These are phyloP conservation scores for Cervus canadensis DNA, from an alignment of 2,113 vertebrate species.

Conservation along the genomic window DNA sequence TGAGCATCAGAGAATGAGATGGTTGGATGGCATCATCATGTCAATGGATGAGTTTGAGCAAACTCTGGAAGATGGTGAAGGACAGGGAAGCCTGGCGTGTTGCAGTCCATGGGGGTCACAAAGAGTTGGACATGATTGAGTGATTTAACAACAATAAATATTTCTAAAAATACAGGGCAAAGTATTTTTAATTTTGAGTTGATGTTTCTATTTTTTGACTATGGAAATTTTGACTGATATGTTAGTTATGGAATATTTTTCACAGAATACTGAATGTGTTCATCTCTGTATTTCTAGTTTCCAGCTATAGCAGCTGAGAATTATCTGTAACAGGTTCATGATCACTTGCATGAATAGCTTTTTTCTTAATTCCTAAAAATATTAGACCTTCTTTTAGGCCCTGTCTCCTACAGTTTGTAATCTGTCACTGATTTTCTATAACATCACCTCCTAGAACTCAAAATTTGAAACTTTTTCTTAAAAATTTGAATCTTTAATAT, in stretches of 20 bases:
- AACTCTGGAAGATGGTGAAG: rapidly evolving
- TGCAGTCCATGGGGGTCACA: background rate
- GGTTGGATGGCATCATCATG: background rate
- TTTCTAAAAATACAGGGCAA: background rate
- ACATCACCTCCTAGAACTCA: background rate
- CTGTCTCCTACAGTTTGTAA: background rate
- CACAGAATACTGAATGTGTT: background rate
- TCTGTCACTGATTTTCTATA: background rate
- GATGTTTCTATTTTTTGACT: background rate
- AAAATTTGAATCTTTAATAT: background rate
- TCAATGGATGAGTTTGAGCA: background rate
- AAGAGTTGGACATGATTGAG: background rate
- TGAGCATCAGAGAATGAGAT: background rate
- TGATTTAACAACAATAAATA: background rate
- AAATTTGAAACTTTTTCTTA: background rate
- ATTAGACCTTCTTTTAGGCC: background rate
- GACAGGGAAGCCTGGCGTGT: background rate
- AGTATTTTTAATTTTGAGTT: background rate
- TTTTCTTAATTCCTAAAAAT: background rate
- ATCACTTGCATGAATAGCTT: background rate
- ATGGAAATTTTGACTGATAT: background rate
- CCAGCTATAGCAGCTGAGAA: background rate
- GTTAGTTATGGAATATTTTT: background rate
- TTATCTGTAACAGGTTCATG: background rate
- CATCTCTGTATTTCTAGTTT: background rate